phyloP scores from a whole-genome alignment of 2,888 invertebrate species.

The Orgyia antiqua region DNA sequence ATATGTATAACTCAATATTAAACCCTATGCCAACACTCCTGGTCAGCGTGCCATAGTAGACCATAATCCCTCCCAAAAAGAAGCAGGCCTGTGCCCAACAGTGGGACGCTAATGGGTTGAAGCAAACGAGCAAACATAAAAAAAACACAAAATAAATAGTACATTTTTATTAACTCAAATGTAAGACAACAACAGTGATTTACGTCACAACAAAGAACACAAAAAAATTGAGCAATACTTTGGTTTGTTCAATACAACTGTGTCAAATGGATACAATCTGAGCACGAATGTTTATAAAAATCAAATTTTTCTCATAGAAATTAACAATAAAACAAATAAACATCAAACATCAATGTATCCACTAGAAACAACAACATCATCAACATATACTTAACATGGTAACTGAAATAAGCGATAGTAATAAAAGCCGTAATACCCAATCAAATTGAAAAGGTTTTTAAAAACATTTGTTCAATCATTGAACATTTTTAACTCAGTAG shows the following conservation, averaged over 20 bases:
- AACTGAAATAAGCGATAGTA: conserved; percentile 52
- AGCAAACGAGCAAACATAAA: too few species aligned
- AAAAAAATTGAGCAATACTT: conserved; percentile 54
- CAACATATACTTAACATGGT: conserved; percentile 33
- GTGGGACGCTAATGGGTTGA: too few species aligned
- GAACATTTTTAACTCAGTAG: conserved; percentile 16
- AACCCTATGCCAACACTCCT: too few species aligned
- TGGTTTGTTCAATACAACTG: conserved; percentile 45
- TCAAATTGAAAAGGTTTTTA: conserved; percentile 21
- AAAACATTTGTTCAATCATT: conserved; percentile 1
- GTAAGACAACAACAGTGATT: conserved; percentile 24
- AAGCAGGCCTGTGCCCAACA: too few species aligned
- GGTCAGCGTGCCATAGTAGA: too few species aligned
- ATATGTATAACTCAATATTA: too few species aligned
- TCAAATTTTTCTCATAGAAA: too few species aligned
- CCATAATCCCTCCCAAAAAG: too few species aligned
- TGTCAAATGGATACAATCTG: conserved; percentile 16
- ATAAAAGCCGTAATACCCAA: conserved; percentile 28
- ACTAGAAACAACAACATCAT: conserved; percentile 14
- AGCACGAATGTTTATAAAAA: conserved; percentile 9
- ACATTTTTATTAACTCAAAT: too few species aligned
- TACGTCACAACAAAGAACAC: conserved; percentile 33
- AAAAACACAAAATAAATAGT: too few species aligned
- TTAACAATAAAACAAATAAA: too few species aligned
- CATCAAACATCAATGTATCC: conserved; percentile 9